Conservation (phyloP, 2,888 invertebrate species). For the Trissoscelio sp. region DNA sequence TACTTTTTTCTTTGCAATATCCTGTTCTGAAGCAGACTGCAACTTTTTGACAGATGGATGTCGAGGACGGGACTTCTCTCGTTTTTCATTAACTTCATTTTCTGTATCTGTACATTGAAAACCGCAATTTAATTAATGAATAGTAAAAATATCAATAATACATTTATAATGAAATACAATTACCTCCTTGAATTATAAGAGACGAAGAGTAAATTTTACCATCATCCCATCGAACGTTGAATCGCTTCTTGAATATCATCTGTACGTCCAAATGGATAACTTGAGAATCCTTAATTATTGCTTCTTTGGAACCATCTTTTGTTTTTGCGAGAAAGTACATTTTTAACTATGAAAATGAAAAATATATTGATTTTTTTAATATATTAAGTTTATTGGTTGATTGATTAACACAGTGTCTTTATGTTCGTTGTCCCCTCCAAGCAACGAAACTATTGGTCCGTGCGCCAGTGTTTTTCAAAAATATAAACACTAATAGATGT, state of each 20-base stretch:
- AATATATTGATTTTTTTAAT: not conserved
- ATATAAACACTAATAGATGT: not conserved
- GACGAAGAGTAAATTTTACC: slow-evolving; percentile 11
- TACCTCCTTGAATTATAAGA: slow-evolving; percentile 2
- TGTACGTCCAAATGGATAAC: not conserved
- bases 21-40: not conserved
- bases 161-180: slow-evolving; percentile 2
- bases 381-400: not conserved
- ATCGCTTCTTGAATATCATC: not conserved
- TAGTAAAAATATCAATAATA: not conserved
- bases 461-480: not conserved
- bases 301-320: not conserved
- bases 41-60: not conserved
- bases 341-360: not conserved
- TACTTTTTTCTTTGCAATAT: not conserved
- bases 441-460: not conserved
- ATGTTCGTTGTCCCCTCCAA: no score
- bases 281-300: not conserved
- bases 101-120: not conserved
- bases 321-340: slow-evolving; percentile 6
- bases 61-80: not conserved
- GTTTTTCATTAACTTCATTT: not conserved
- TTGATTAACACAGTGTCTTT: not conserved
- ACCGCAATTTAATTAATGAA: not conserved
- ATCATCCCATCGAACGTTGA: slow-evolving; percentile 5